Evolutionary conservation across 2,113 vertebrate genomes (phyloP), one percentile per base, ranked within the genome.

Genomic region (Poicephalus gulielmi): DNA sequence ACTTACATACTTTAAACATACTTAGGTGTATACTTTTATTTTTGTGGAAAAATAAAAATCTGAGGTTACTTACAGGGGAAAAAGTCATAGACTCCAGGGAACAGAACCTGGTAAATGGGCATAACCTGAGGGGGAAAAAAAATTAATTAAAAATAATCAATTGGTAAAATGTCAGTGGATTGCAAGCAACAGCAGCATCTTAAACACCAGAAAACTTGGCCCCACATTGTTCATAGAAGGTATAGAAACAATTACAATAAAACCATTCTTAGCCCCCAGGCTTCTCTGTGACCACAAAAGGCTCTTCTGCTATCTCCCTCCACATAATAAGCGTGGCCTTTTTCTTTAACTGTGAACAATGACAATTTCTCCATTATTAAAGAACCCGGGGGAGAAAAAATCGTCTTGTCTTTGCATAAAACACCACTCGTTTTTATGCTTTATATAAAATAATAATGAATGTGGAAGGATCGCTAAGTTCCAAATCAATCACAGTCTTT

Each of bases 371-470:
- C 79, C 60, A 87, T 92, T 95, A 86, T 74, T 81, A 86, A 70
- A 88, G 75, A 91, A 88, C 60, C 69, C 57, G 0, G 47, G 68
- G 60, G 46, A 88, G 62, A 85, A 96, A 80, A 80, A 94, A 91
- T 69, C 1, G 0, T 57, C 91, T 88, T 93, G 70, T 93, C 94
- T 95, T 91, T 96, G 88, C 88, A 69, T 90, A 88, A 95, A 95
- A 80, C 73, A 68, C 69, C 66, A 55, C 47, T 96, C 68, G 4
- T 94, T 96, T 96, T 94, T 92, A 85, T 94, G 79, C 92, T 94
- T 96, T 92, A 91, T 97, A 91, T 96, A 96, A 98, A 98, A 96
- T 94, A 96, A 94, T 91, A 97, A 96, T 96, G 92, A 96, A 85
- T 87, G 94, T 95, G 77, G 90, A 97, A 97, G 91, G 91, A 96